These are phyloP conservation scores for Apotomis betuletana DNA, from an alignment of 2,888 invertebrate genomes.

Conservation along the genomic window DNA sequence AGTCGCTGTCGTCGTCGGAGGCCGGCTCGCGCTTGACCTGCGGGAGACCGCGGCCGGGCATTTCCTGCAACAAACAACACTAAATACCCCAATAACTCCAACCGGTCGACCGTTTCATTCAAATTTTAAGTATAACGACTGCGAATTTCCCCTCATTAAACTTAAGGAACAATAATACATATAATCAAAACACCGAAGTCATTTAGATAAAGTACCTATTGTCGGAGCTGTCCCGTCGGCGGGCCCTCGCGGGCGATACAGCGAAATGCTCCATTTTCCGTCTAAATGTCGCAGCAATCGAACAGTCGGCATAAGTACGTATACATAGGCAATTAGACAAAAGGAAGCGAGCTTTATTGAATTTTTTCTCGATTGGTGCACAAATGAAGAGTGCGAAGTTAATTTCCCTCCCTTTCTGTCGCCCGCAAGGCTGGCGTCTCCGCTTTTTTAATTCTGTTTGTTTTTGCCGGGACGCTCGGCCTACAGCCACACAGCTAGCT, in stretches of 20 bases:
- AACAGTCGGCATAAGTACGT: slow-evolving; percentile 66
- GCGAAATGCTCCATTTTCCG: slow-evolving; percentile 56
- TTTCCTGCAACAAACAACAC: slow-evolving; percentile 56
- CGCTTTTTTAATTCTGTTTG: slow-evolving; percentile 69
- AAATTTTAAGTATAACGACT: neutral
- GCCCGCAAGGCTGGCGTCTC: slow-evolving; percentile 61
- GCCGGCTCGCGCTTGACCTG: slow-evolving; percentile 72
- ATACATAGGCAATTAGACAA: slow-evolving; percentile 79
- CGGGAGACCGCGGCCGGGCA: slow-evolving; percentile 66
- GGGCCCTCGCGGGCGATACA: slow-evolving; percentile 48
- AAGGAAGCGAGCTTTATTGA: slow-evolving; percentile 80
- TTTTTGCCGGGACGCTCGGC: slow-evolving; percentile 50
- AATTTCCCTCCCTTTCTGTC: slow-evolving; percentile 71
- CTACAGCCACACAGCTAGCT: slow-evolving; percentile 22
- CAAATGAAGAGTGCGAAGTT: slow-evolving; percentile 76
- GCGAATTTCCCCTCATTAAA: neutral
- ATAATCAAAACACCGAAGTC: slow-evolving; percentile 15
- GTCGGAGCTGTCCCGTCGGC: slow-evolving; percentile 24
- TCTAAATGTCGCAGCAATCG: slow-evolving; percentile 62
- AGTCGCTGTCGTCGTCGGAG: slow-evolving; percentile 68
- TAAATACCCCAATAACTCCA: neutral
- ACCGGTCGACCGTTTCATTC: neutral
- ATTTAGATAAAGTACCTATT: slow-evolving; percentile 30
- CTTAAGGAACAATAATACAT: neutral
- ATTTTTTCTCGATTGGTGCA: slow-evolving; percentile 81